Evolutionary conservation across 2,888 invertebrate genomes (phyloP).

Genomic region (Lingula anatina): DNA sequence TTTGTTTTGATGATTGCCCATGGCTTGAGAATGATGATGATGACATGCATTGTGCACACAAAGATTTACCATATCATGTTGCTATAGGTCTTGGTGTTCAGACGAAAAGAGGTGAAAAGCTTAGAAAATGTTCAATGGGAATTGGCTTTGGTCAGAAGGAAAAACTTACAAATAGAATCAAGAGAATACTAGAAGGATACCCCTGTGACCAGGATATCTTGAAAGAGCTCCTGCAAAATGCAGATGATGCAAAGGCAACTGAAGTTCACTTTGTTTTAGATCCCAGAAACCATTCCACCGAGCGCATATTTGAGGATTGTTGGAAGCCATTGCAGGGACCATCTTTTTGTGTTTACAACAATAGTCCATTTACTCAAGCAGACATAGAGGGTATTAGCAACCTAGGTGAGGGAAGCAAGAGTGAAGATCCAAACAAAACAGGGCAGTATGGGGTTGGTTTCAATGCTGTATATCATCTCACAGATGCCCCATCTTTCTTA

Average conservation of each 20-base stretch:
- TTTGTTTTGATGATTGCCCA: constrained; percentile 31
- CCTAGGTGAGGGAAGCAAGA: constrained; percentile 41
- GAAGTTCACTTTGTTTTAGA: constrained; percentile 41
- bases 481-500: constrained; percentile 45
- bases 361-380: constrained; percentile 32
- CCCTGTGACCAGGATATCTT: constrained; percentile 36
- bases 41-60: constrained; percentile 16
- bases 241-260: constrained; percentile 39
- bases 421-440: constrained; percentile 36
- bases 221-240: constrained; percentile 45
- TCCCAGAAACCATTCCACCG: constrained; percentile 17
- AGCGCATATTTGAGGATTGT: constrained; percentile 20
- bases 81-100: constrained; percentile 24
- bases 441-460: constrained; percentile 50
- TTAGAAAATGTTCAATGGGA: background rate
- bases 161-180: constrained; percentile 32
- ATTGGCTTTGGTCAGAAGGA: constrained; percentile 36
- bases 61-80: constrained; percentile 20
- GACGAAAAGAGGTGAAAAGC: constrained; percentile 14
- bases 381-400: constrained; percentile 41
- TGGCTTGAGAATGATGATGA: constrained; percentile 20
- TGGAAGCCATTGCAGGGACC: constrained; percentile 40
- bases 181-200: constrained; percentile 32
- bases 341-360: constrained; percentile 43
- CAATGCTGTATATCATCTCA: constrained; percentile 46